Evolutionary conservation across 2,888 invertebrate genomes (phyloP).

Genomic region (Pyrocoelia pectoralis): DNA sequence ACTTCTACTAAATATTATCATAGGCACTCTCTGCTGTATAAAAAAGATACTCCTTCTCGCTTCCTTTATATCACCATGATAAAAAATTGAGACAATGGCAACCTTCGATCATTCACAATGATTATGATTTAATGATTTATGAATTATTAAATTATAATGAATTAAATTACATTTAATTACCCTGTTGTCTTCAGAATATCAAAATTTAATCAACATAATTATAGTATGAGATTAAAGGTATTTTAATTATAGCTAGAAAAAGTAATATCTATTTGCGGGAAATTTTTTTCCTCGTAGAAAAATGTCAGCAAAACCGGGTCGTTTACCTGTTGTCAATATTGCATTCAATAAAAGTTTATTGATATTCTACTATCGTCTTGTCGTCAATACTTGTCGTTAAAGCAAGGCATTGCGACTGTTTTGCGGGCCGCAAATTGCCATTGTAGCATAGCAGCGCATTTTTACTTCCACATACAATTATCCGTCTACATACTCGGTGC

Average conservation of each 20-base stretch:
- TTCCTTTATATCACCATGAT: not conserved
- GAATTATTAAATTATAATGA: not conserved
- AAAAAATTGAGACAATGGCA: not conserved
- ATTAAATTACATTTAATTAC: not conserved
- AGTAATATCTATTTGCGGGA: slow-evolving; percentile 10
- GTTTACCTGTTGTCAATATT: slow-evolving; percentile 43
- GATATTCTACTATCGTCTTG: slow-evolving; percentile 48
- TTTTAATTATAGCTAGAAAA: not conserved
- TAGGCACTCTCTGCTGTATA: no score
- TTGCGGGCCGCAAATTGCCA: slow-evolving; percentile 44
- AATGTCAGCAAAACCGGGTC: slow-evolving; percentile 28
- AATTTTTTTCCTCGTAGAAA: slow-evolving; percentile 22
- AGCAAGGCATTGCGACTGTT: slow-evolving; percentile 45
- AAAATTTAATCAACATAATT: not conserved
- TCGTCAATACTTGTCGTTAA: slow-evolving; percentile 48
- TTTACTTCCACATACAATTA: slow-evolving; percentile 51
- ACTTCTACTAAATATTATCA: no score
- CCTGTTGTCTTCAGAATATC: not conserved
- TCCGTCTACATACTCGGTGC: slow-evolving; percentile 49
- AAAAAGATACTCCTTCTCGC: no score
- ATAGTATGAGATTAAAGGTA: no score
- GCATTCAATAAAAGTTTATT: slow-evolving; percentile 45
- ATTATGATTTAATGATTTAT: not conserved
- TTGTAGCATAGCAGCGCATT: slow-evolving; percentile 50
- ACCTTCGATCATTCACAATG: not conserved